Percentiles rank a stretch among this genome's conserved stretches.
These are phyloP conservation scores for Chironomus tepperi DNA, from an alignment of 1,140 invertebrate genomes.

Conservation along the genomic window DNA sequence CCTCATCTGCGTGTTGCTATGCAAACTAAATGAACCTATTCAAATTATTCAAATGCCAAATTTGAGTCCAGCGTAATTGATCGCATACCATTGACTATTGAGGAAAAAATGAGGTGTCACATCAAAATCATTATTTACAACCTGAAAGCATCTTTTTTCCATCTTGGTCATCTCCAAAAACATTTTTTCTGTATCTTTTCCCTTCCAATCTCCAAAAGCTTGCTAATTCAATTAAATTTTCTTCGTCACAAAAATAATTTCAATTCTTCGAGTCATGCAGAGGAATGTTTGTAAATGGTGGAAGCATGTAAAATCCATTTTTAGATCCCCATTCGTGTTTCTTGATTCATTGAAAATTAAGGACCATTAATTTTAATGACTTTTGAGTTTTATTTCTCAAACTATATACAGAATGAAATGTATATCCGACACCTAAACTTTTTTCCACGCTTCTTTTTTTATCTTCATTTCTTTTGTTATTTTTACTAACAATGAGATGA, in stretches of 20 bases:
- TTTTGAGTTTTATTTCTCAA: neutral
- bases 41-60: neutral
- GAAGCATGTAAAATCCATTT: too few species aligned
- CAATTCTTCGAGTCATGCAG: neutral
- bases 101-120: too few species aligned
- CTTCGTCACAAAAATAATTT: neutral
- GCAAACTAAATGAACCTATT: too few species aligned
- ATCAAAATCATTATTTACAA: too few species aligned
- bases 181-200: neutral
- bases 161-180: too few species aligned
- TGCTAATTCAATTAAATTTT: too few species aligned
- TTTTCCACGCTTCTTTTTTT: neutral
- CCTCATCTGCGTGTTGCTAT: too few species aligned
- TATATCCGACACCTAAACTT: neutral
- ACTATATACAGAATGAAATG: neutral
- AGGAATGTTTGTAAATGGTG: neutral
- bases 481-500: neutral
- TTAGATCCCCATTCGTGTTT: neutral
- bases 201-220: too few species aligned
- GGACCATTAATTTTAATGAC: constrained; percentile 8
- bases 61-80: neutral
- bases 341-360: neutral
- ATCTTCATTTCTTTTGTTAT: neutral
- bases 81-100: too few species aligned
- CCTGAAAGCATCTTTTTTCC: neutral